phyloP scores from a whole-genome alignment of 2,888 invertebrate species.

The Drosophila atripex region DNA sequence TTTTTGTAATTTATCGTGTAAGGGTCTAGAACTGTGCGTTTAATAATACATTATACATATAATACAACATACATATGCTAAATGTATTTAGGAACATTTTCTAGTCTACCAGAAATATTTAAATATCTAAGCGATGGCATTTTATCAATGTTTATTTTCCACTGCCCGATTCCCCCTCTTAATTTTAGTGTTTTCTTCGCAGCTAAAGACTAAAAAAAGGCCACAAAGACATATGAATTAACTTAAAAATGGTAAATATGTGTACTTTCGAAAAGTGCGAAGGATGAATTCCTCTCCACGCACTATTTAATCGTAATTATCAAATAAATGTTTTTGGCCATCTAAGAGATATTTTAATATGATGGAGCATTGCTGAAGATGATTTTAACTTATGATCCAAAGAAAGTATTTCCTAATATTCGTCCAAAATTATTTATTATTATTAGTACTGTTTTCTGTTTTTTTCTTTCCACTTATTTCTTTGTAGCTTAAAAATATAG shows the following conservation, averaged over 20 bases:
- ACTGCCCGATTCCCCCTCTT: slow-evolving; percentile 3
- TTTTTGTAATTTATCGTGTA: slow-evolving; percentile 62
- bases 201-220: background rate
- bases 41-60: slow-evolving; percentile 38
- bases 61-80: slow-evolving; percentile 38
- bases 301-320: slow-evolving; percentile 29
- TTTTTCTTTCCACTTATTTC: too few relatives aligned
- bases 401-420: too few relatives aligned
- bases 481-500: too few relatives aligned
- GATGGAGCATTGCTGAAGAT: background rate
- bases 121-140: slow-evolving; percentile 56
- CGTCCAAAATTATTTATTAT: too few relatives aligned
- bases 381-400: background rate
- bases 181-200: background rate
- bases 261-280: slow-evolving; percentile 24
- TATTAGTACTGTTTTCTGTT: too few relatives aligned
- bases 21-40: slow-evolving; percentile 37
- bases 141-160: slow-evolving; percentile 43
- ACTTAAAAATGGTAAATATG: slow-evolving; percentile 16
- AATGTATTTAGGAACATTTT: slow-evolving; percentile 71
- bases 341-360: slow-evolving; percentile 21
- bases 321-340: slow-evolving; percentile 42
- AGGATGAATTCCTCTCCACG: background rate
- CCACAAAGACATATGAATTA: slow-evolving; percentile 9
- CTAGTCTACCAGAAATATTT: slow-evolving; percentile 63